Evolutionary conservation across 2,113 vertebrate species (phyloP), one percentile per base, ranked within the genome.

Genomic region (Vulpes vulpes): DNA sequence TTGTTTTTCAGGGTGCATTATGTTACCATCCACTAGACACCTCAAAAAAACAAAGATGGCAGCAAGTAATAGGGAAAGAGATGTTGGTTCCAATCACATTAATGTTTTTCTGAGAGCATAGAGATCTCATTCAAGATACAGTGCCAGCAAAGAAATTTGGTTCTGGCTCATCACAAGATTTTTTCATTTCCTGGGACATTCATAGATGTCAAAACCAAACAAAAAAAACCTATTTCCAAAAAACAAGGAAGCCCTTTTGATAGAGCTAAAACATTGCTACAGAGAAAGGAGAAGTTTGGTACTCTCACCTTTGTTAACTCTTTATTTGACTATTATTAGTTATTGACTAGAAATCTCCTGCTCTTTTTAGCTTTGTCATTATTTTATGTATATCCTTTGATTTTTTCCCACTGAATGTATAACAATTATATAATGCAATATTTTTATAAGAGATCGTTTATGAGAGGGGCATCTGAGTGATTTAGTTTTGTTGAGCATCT

Each of bases 131-230:
- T 88, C 49, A 38, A 71, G 60, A 79, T 20, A 59, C 5, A 73
- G 14, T 65, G 30, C n/a, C 73, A 71, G 65, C 9, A 73, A 89
- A 88, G 23, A 25, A 79, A 84, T 84, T 80, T 83, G 59, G 27
- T 73, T 43, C 35, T 91, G 22, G 19, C 27, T 88, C 79, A 23
- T n/a, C 88, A 83, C 1, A 93, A 69, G 8, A 65, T 87, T 95
- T 53, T 95, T 89, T 91, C 14, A 74, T 93, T 95, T 94, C 91
- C 43, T 71, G 74, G 43, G 20, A 22, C 11, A 82, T 78, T 59
- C 35, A 25, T 90, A 90, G 27, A 23, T 60, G 38, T 85, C 62
- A 90, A 83, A 90, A 93, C 55, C 43, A 93, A 74, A 49, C 65
- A 6, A 81, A 43, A 43, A 5, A 67, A 71, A 11, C 4, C n/a